These are phyloP conservation scores for Speoplatyrhinus poulsoni DNA, from an alignment of 2,113 vertebrate species.

Conservation along the genomic window DNA sequence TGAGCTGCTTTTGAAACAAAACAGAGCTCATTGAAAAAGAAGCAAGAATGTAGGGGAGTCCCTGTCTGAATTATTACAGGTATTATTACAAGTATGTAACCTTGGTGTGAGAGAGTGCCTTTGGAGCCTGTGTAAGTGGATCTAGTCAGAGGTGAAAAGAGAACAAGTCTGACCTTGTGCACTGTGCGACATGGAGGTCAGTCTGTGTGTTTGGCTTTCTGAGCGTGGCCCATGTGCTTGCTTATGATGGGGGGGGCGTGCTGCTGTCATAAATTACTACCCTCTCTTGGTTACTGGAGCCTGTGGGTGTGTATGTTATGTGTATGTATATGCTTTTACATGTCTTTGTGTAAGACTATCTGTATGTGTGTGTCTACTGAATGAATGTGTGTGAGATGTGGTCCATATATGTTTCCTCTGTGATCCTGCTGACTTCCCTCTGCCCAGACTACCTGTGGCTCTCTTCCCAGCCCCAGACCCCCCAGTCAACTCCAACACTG, in stretches of 20 bases:
- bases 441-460: constrained; percentile 18
- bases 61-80: constrained; percentile 73
- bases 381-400: constrained; percentile 15
- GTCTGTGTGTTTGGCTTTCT: constrained; percentile 66
- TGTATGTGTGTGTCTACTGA: constrained; percentile 2
- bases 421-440: constrained; percentile 30
- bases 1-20: constrained; percentile 72
- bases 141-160: constrained; percentile 65
- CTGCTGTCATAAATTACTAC: constrained; percentile 66
- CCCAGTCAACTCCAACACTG: constrained; percentile 22
- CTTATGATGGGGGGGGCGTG: constrained; percentile 51
- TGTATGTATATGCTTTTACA: background rate
- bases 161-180: constrained; percentile 72
- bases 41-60: constrained; percentile 23
- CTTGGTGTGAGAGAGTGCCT: constrained; percentile 64
- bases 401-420: background rate
- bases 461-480: constrained; percentile 29
- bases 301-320: constrained; percentile 9
- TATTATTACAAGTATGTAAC: constrained; percentile 73
- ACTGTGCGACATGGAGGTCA: constrained; percentile 63
- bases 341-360: background rate
- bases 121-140: constrained; percentile 73
- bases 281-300: constrained; percentile 34
- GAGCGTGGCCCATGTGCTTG: constrained; percentile 55
- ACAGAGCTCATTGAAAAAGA: constrained; percentile 58